Conservation (phyloP, 2,797 vertebrate genomes). For the Coilia nasus region DNA sequence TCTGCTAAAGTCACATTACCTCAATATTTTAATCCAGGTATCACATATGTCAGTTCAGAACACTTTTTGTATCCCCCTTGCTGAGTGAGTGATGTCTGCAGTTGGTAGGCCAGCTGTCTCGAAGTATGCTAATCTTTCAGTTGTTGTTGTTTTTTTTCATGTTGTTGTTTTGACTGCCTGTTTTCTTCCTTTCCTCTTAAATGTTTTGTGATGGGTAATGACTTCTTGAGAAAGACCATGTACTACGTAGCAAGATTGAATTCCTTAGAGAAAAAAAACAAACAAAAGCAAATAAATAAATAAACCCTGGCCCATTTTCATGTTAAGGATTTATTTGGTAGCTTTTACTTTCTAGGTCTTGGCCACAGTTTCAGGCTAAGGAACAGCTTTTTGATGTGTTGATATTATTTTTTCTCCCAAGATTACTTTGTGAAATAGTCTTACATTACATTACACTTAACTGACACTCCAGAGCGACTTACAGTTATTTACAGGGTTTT, state of each 20-base stretch:
- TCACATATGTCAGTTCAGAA: background rate
- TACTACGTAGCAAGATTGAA: background rate
- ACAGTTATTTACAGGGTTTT: too few relatives aligned
- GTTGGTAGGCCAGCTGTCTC: constrained; percentile 2
- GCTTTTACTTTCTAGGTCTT: too few relatives aligned
- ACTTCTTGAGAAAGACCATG: background rate
- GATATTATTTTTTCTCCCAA: too few relatives aligned
- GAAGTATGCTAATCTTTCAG: background rate
- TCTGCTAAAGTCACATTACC: background rate
- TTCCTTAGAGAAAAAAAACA: background rate
- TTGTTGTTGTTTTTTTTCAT: background rate
- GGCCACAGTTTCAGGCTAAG: too few relatives aligned
- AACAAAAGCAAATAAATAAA: background rate
- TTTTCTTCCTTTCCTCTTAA: background rate
- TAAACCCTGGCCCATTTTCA: too few relatives aligned
- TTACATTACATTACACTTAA: too few relatives aligned
- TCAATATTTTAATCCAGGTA: constrained; percentile 11
- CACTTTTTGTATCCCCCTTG: background rate
- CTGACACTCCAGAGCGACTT: too few relatives aligned
- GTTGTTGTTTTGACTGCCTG: background rate
- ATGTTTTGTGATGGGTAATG: background rate
- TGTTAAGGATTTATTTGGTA: too few relatives aligned
- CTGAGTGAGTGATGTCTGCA: background rate
- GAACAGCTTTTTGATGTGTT: too few relatives aligned
- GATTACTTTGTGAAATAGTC: too few relatives aligned